Evolutionary conservation across 2,113 vertebrate species (phyloP), one percentile per base, ranked within the genome.

Genomic region (Oriolus oriolus): DNA sequence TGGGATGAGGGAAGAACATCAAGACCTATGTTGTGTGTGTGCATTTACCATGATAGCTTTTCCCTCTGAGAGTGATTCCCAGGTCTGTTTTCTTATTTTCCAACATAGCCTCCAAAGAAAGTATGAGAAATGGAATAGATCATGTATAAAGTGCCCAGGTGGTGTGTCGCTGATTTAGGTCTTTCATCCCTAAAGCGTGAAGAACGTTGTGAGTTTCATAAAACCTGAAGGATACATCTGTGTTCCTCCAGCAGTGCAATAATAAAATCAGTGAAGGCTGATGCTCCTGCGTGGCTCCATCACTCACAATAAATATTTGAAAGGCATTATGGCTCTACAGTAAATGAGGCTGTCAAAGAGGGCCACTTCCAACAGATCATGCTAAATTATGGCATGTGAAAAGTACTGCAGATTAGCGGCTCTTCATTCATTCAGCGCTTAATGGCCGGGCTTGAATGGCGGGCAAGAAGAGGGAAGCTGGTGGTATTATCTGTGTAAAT

Each of bases 281-380:
- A 60, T 70, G 59, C 27, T 75, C 7, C 49, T 50, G 61, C 0
- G 1, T 0, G 2, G 68, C 33, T 89, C 33, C 83, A 69, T 92
- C 5, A 16, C 65, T 97, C 92, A 65, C 86, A 89, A 90, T 87
- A 93, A 86, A 78, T 85, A 92, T 60, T 74, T 84, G 74, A 95
- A 84, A 96, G 81, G 64, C 63, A 47, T 80, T 86, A 66, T 2
- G 2, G 54, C 66, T 88, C 75, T 16, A 11, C 75, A 47, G 71
- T 60, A 91, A 95, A 96, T 56, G 78, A 93, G 75, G n/a, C 81
- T 90, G 81, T 76, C 93, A 85, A 80, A 84, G 78, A 79, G 77
- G 89, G 75, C 57, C 59, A 49, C 33, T 89, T 95, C 26, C 66
- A 89, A 87, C 68, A 95, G 83, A 92, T 94, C 73, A 69, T 30